These are phyloP conservation scores for Lasiurus cinereus DNA, from an alignment of 2,113 vertebrate genomes.

Conservation along the genomic window DNA sequence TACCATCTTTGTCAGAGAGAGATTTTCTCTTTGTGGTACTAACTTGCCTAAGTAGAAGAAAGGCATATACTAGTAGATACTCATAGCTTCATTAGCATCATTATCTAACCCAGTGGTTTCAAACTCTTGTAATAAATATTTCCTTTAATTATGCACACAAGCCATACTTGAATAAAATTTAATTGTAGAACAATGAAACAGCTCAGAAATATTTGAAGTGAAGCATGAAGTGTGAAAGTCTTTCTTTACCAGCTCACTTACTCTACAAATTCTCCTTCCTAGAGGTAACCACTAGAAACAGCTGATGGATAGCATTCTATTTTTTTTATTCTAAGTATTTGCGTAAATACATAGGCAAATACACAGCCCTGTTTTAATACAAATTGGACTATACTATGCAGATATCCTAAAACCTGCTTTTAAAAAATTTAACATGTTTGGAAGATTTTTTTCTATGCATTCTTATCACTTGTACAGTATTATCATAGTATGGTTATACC, in stretches of 20 bases:
- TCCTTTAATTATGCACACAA: background rate
- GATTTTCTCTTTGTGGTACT: background rate
- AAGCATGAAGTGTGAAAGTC: background rate
- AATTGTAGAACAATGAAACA: conserved; percentile 7
- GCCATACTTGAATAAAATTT: background rate
- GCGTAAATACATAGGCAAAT: background rate
- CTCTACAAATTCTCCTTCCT: background rate
- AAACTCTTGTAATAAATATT: background rate
- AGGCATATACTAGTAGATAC: background rate
- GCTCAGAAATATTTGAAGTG: background rate
- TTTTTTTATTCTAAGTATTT: background rate
- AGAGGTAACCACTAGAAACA: background rate
- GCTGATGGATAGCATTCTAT: background rate
- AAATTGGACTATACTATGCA: background rate
- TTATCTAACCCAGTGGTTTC: background rate
- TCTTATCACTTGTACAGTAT: background rate
- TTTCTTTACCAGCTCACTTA: background rate
- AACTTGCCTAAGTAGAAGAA: background rate
- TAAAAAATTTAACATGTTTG: background rate
- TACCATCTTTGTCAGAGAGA: background rate
- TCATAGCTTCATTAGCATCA: background rate
- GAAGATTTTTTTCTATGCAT: background rate
- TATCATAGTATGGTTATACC: background rate
- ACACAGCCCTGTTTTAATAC: background rate
- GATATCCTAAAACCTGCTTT: background rate